These are phyloP conservation scores for Pterocles orientalis DNA, from an alignment of 2,113 vertebrate species.

Conservation along the genomic window DNA sequence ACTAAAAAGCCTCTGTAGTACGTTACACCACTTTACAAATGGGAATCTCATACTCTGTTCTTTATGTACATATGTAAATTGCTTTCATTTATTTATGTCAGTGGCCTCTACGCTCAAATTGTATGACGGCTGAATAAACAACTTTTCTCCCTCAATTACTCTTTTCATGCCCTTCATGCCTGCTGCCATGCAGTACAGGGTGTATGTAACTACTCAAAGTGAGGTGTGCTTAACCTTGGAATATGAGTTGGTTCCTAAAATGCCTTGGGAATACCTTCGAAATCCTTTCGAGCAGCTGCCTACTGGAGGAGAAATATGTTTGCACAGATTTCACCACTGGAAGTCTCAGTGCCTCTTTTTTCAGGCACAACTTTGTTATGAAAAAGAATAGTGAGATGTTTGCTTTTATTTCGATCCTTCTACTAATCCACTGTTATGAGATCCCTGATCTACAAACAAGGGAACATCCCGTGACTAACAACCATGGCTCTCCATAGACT, in stretches of 20 bases:
- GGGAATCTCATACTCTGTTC: background rate
- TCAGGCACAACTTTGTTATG: background rate
- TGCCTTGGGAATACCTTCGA: background rate
- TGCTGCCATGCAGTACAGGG: background rate
- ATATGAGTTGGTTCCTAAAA: background rate
- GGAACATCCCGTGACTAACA: background rate
- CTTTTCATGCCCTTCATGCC: background rate
- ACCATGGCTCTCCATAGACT: background rate
- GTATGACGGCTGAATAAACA: conserved; percentile 26
- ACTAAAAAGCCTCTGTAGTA: conserved; percentile 43
- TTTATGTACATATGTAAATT: conserved; percentile 36
- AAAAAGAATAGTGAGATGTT: background rate
- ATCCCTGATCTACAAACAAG: background rate
- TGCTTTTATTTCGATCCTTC: background rate
- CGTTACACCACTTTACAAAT: conserved; percentile 19
- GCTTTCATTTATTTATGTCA: conserved; percentile 21
- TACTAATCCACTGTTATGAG: background rate
- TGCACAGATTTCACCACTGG: background rate
- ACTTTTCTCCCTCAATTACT: background rate
- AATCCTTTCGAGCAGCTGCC: background rate
- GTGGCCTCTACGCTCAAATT: background rate
- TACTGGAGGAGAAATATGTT: background rate
- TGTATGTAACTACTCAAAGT: background rate
- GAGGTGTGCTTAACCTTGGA: background rate
- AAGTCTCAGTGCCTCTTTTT: background rate